A percentile compares a stretch with the other conserved stretches of the same genome.
phyloP scores from a whole-genome alignment of 2,113 vertebrate species.

The Fregetta grallaria region DNA sequence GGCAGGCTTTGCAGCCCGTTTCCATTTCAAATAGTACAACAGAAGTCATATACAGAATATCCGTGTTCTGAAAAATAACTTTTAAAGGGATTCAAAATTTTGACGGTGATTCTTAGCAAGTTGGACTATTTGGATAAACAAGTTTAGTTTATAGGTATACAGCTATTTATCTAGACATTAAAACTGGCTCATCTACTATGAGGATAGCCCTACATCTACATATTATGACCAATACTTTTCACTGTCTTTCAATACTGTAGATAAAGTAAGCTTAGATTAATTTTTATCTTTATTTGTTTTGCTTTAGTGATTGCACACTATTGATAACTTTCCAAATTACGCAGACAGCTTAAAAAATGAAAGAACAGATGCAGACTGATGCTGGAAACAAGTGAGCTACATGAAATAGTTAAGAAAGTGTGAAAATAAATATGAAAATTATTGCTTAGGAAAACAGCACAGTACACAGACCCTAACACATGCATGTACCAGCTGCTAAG shows the following conservation, averaged over 20 bases:
- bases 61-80: background rate
- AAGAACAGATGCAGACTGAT: background rate
- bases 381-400: background rate
- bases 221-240: background rate
- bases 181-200: background rate
- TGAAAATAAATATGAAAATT: background rate
- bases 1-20: background rate
- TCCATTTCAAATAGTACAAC: background rate
- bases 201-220: background rate
- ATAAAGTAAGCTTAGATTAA: background rate
- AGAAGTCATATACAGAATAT: background rate
- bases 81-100: background rate
- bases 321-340: background rate
- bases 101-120: background rate
- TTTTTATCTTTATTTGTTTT: background rate
- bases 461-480: background rate
- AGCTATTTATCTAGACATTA: background rate
- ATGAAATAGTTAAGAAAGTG: background rate
- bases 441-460: background rate
- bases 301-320: accelerated
- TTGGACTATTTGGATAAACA: background rate
- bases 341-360: background rate
- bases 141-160: background rate
- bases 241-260: background rate
- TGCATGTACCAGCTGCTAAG: background rate